Evolutionary conservation across 2,888 invertebrate genomes (phyloP), one percentile per base, ranked within the genome.

Genomic region (Micropterix aruncella): DNA sequence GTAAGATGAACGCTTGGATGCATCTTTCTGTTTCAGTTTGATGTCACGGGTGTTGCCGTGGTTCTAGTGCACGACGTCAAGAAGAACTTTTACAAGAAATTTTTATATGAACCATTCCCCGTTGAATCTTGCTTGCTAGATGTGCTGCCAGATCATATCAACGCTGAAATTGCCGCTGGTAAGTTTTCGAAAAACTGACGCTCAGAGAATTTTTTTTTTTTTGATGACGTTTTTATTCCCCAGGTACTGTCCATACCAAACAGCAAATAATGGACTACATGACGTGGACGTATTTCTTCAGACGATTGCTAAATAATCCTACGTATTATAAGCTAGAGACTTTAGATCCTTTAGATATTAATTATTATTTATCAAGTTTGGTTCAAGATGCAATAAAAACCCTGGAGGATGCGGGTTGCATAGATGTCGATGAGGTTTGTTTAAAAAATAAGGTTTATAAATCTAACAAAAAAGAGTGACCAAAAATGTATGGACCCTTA

Each of bases 61-160:
- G 86, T 90, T 2, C 66, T 89, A 50, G 88, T 99, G 0, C 97
- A 99, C 57, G 97, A 99, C 56, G 79, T 89, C 40, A 97, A 97
- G 67, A 99, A 99, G 65, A 90, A 90, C 60, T 99, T 97, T 70
- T 99, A 99, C 70, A 95, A 95, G 61, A 95, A 95, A 61, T 99
- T 99, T 70, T 69, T 99, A 0, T 97, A 99, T 63, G 96, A 99
- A 61, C 99, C 99, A 0, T 99, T 99, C 67, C 99, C 99, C 0
- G 97, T 99, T 0, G 99, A 99, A 63, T 97, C 97, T 1, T 94
- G 89, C 58, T 64, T 99, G 38, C 67, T 96, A 3, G 79, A 80
- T 45, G 96, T 94, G 0, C 60, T 99, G 44, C 83, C 96, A 0
- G 97, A 99, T 65, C 99, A 99, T 64, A 74, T 97, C 51, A 99